A percentile compares a stretch with the other conserved stretches of the same genome.
These are phyloP conservation scores for Berghia stephanieae DNA, from an alignment of 1,140 invertebrate genomes.

Conservation along the genomic window DNA sequence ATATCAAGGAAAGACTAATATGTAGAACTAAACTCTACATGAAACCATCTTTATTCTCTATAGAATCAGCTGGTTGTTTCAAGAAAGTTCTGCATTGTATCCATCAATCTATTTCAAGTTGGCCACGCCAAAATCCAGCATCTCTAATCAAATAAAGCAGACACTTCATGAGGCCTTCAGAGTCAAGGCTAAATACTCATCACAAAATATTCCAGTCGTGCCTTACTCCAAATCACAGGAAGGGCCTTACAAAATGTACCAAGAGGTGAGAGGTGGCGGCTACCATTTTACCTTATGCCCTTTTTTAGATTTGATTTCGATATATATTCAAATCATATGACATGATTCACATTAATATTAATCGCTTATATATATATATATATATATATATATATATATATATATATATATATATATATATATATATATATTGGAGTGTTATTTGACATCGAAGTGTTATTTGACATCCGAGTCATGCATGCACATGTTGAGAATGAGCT, in stretches of 20 bases:
- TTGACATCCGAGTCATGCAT: too few relatives aligned
- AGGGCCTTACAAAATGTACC: conserved; percentile 28
- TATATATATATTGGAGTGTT: too few relatives aligned
- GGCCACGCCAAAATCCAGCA: neutral
- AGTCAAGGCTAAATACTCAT: conserved; percentile 36
- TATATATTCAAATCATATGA: neutral
- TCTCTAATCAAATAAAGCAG: neutral
- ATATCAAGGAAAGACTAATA: too few relatives aligned
- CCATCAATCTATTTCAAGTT: conserved; percentile 43
- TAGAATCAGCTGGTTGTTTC: conserved; percentile 50
- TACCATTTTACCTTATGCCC: neutral
- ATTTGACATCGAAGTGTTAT: too few relatives aligned
- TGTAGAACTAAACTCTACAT: too few relatives aligned
- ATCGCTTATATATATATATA: neutral
- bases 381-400: neutral
- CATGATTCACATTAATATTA: neutral
- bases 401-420: too few relatives aligned
- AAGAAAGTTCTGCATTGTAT: conserved; percentile 37
- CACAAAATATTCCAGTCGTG: conserved; percentile 32
- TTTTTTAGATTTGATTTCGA: neutral
- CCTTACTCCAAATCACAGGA: conserved; percentile 39
- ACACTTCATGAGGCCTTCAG: conserved; percentile 40
- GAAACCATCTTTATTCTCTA: too few relatives aligned
- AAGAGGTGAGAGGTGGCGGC: conserved; percentile 16
- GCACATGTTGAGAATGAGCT: too few relatives aligned